Base-by-base conservation (phyloP, 2,797 vertebrate genomes). In the Octomys mimax region DNA sequence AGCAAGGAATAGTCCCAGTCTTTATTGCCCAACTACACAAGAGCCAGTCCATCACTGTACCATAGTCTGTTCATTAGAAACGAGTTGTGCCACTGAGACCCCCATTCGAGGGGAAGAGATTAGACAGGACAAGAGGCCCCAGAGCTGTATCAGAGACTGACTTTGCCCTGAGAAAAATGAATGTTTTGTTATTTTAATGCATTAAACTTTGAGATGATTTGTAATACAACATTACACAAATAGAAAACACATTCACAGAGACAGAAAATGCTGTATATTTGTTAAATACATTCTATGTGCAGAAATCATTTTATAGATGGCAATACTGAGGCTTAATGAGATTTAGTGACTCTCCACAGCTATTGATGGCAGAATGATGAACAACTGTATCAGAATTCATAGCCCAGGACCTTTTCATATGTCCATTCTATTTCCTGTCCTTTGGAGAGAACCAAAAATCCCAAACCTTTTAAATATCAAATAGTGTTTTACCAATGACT, bases 401-500 rank as follows among this genome's bases (percentile, higher is more conserved):
- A 78, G 49, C 31, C 54, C 24, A 8, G 36, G 59, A 18, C 70
- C 36, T 92, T 89, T 87, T 83, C 61, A 59, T 33, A 66, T 88
- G 78, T 75, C 77, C 66, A 64, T 59, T 87, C 66, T 39, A 77
- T 42, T 82, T 92, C 36, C 78, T 73, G 18, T 64, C 28, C 80
- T 92, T 89, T 94, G 70, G 28, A 85, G 13, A 93, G 62, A 96
- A 89, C 81, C 39, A 83, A 83, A 79, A 85, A 57, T 59, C 42
- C 31, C 62, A 93, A 81, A 87, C 18, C 28, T 36, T 79, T 52
- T 57, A 61, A 81, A 49, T 64, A 94, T 77, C 33, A 31, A 92
- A 59, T 54, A 52, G 11, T 16, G 12, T 66, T 81, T 88, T 86
- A 49, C 42, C 8, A 2, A 89, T 79, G 33, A 52, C 59, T 62